These are phyloP conservation scores for Euglossa dilemma DNA, from an alignment of 1,140 invertebrate species.

Conservation along the genomic window DNA sequence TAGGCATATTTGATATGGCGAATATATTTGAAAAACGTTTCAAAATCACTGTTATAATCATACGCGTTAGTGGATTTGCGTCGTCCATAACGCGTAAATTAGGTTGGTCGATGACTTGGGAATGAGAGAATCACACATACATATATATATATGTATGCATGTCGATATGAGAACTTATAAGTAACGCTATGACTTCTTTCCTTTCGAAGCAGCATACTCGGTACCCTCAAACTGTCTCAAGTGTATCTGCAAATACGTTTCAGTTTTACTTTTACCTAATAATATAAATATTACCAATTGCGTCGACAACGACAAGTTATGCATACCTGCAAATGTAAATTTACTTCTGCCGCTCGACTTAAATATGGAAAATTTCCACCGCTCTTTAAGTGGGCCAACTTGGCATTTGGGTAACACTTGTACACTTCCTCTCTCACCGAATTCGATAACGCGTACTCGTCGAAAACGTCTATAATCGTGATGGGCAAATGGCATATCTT, in stretches of 20 bases:
- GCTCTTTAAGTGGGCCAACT: conserved; percentile 93
- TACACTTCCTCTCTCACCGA: conserved; percentile 91
- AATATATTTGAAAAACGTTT: not conserved
- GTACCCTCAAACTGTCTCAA: conserved; percentile 84
- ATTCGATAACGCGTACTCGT: conserved; percentile 92
- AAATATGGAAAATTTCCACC: conserved; percentile 97
- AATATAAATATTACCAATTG: not conserved
- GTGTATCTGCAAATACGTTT: conserved; percentile 81
- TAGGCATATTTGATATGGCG: conserved; percentile 7
- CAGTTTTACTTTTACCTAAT: not conserved
- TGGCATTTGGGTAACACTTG: conserved; percentile 94
- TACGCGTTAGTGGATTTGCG: too few relatives aligned
- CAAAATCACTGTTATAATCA: not conserved
- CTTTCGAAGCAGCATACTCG: conserved; percentile 78
- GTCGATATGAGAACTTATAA: not conserved
- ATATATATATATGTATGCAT: not conserved
- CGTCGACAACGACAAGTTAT: not conserved
- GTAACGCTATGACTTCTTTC: conserved; percentile 35
- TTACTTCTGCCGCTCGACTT: conserved; percentile 94
- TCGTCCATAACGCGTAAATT: not conserved
- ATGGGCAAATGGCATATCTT: conserved; percentile 87
- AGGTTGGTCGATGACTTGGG: not conserved
- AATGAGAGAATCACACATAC: not conserved
- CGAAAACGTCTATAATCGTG: conserved; percentile 95
- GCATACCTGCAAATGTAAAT: conserved; percentile 93